Base-by-base conservation (phyloP, 2,113 vertebrate genomes). In the Aepyceros melampus region DNA sequence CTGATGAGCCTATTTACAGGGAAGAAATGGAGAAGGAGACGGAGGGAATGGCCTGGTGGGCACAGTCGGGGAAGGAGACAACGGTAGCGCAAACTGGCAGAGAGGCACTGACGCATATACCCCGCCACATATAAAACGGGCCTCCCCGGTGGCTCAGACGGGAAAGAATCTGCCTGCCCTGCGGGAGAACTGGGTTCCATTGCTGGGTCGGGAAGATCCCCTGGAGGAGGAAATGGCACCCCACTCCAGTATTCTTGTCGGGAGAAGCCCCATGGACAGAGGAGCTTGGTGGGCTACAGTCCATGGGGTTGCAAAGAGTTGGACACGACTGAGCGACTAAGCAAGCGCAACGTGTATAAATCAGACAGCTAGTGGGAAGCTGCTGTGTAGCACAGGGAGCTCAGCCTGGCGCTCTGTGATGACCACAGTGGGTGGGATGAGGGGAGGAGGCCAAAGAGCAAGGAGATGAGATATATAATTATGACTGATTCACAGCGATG, bases 361-460 rank as follows among this genome's bases (percentile, higher is more conserved):
- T 14, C 71, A 43, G 23, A 27, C 1, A 3, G 11, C 36, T 27
- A 13, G 71, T 3, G 36, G 71, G 6, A 76, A 27, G 36, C 36
- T 25, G 71, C 36, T 43, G 6, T 0, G 0, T 23, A 43, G 71
- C 5, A 2, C 23, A 43, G 40, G 36, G 23, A 43, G 5, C 71
- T 43, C 12, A 25, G 6, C 23, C 36, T 14, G 3, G 71, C 0
- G 0, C 23, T 25, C 71, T 14, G 11, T 25, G 71, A 14, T 43
- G 71, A 76, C 71, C 12, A 1, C 43, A 3, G 36, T 0, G 36
- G 3, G 71, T 27, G 71, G 36, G 71, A 43, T 43, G 21, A 76
- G 23, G 21, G 36, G 11, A 76, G 36, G 36, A 43, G 71, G 71
- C 36, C 43, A 7, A 43, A 43, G 3, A 76, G 71, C 21, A 27